phyloP scores from a whole-genome alignment of 2,888 invertebrate genomes.

The Heliconius cydno region DNA sequence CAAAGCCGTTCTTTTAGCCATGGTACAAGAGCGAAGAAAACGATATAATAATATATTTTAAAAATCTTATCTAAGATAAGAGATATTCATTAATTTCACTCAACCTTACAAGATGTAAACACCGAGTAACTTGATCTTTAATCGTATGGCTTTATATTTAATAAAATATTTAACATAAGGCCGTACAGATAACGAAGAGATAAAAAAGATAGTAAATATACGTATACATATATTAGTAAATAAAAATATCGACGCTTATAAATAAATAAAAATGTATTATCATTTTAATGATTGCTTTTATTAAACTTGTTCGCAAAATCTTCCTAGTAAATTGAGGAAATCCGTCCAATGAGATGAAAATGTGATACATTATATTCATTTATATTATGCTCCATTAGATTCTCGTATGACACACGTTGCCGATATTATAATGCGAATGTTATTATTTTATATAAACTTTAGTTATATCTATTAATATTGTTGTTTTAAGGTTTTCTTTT shows the following conservation, averaged over 20 bases:
- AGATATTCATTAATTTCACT: neutral
- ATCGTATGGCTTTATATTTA: neutral
- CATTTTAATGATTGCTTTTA: neutral
- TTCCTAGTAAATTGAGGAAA: constrained; percentile 14
- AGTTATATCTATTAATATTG: neutral
- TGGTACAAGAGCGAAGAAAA: too few species aligned
- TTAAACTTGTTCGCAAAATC: neutral
- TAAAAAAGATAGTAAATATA: neutral
- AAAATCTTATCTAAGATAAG: neutral
- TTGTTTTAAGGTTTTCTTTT: neutral
- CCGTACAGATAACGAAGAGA: neutral
- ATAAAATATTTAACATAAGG: neutral
- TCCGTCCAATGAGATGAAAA: constrained; percentile 8
- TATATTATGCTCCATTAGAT: neutral
- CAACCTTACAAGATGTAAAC: neutral
- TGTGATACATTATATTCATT: neutral
- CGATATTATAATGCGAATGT: neutral
- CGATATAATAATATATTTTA: neutral
- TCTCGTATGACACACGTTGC: neutral
- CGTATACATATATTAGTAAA: neutral
- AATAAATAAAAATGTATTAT: too few species aligned
- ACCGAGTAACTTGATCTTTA: too few species aligned
- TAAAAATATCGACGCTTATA: neutral
- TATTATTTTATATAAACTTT: neutral
- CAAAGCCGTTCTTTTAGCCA: too few species aligned